These are phyloP conservation scores for Drosophila barbarae DNA, from an alignment of 2,888 invertebrate species.

Conservation along the genomic window DNA sequence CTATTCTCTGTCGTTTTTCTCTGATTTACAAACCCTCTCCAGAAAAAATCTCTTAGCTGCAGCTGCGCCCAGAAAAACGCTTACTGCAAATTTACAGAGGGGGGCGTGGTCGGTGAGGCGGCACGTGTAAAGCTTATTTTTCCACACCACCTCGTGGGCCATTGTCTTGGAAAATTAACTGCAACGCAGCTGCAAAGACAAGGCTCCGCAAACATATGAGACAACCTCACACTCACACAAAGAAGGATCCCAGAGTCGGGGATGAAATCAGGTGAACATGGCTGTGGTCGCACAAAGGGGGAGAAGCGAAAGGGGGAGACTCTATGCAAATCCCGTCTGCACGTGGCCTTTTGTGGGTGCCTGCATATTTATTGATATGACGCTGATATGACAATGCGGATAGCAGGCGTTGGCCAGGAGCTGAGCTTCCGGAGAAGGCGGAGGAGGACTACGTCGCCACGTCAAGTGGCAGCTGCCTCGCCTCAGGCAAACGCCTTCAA, in stretches of 20 bases:
- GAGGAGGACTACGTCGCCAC: constrained; percentile 15
- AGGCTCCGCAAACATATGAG: constrained; percentile 47
- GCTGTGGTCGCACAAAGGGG: constrained; percentile 1
- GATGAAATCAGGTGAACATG: constrained; percentile 23
- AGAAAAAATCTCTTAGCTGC: constrained; percentile 10
- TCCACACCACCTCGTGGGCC: constrained; percentile 50
- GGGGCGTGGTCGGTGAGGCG: constrained; percentile 59
- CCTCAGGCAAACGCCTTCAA: constrained; percentile 45
- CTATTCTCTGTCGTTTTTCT: constrained; percentile 5
- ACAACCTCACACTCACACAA: constrained; percentile 52
- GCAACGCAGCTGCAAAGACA: constrained; percentile 45
- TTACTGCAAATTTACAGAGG: constrained; percentile 19
- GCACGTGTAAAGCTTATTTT: constrained; percentile 70
- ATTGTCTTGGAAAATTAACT: constrained; percentile 74
- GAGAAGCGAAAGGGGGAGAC: not conserved
- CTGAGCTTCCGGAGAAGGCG: constrained; percentile 3
- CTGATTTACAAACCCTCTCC: constrained; percentile 12
- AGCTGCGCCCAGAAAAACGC: constrained; percentile 16
- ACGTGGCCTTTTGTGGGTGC: constrained; percentile 62
- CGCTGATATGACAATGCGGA: constrained; percentile 67
- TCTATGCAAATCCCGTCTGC: constrained; percentile 59
- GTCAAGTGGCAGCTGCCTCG: constrained; percentile 42
- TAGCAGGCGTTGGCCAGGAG: constrained; percentile 21
- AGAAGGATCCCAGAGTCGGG: constrained; percentile 32
- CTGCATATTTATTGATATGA: constrained; percentile 71